Evolutionary conservation across 2,888 invertebrate genomes (phyloP).

Genomic region (Volucella inanis): DNA sequence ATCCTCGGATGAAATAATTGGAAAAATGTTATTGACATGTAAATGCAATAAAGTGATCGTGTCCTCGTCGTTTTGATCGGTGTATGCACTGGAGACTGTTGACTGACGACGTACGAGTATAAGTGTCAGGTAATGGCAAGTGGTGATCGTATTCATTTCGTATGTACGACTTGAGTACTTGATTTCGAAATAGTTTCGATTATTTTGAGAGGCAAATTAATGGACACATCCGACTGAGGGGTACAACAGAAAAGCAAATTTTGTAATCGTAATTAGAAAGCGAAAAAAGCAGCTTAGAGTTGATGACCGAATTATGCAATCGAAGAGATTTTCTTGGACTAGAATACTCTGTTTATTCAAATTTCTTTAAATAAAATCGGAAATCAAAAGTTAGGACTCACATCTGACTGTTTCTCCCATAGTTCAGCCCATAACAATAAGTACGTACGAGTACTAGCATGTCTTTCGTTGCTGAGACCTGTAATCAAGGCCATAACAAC

Average conservation of each 20-base stretch:
- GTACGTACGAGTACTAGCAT: not conserved
- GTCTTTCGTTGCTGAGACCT: slow-evolving; percentile 3
- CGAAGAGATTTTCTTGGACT: too few relatives aligned
- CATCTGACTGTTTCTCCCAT: not conserved
- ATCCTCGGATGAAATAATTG: slow-evolving; percentile 60
- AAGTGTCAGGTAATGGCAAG: slow-evolving; percentile 23
- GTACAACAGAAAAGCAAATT: slow-evolving; percentile 19
- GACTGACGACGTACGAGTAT: too few relatives aligned
- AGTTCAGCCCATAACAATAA: not conserved
- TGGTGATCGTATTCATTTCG: not conserved
- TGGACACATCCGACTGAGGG: not conserved
- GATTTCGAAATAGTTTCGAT: slow-evolving; percentile 16
- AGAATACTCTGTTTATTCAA: too few relatives aligned
- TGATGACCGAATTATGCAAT: too few relatives aligned
- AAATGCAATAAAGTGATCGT: slow-evolving; percentile 68
- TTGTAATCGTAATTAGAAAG: slow-evolving; percentile 23
- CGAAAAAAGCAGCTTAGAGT: not conserved
- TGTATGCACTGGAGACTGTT: too few relatives aligned
- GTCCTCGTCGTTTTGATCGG: slow-evolving; percentile 43
- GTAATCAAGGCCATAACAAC: slow-evolving; percentile 52
- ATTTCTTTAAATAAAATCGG: too few relatives aligned
- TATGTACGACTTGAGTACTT: not conserved
- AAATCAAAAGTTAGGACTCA: slow-evolving; percentile 3
- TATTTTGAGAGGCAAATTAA: slow-evolving; percentile 14
- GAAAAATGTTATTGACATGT: slow-evolving; percentile 71